A percentile compares a stretch with the other conserved stretches of the same genome.
These are phyloP conservation scores for Julus scanicus DNA, from an alignment of 2,888 invertebrate species.

Conservation along the genomic window DNA sequence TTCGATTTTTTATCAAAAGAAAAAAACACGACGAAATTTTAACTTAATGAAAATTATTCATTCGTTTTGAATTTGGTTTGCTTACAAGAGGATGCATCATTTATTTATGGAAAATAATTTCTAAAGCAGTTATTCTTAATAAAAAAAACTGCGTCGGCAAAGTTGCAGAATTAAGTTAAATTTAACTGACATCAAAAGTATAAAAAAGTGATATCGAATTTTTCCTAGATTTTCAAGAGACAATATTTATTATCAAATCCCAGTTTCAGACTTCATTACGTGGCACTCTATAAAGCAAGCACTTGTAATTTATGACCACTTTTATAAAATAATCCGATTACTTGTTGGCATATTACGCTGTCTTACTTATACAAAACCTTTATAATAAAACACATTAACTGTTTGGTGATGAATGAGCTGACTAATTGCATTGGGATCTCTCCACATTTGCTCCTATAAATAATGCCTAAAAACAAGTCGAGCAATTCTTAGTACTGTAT, in stretches of 20 bases:
- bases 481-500: not conserved
- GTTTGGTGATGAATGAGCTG: not conserved
- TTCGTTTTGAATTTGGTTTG: no score
- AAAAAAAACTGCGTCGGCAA: not conserved
- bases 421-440: not conserved
- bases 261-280: not conserved
- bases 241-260: not conserved
- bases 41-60: no score
- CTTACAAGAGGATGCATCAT: not conserved
- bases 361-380: constrained; percentile 27
- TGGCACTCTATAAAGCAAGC: not conserved
- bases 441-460: not conserved
- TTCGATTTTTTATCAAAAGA: no score
- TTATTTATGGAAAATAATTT: not conserved
- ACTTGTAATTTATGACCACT: constrained; percentile 18
- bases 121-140: not conserved
- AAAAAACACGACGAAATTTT: no score
- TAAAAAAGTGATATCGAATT: not conserved
- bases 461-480: not conserved
- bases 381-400: not conserved
- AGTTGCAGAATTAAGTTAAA: not conserved
- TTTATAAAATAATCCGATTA: constrained; percentile 38
- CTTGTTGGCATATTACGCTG: constrained; percentile 28
- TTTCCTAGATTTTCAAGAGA: not conserved
- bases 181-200: not conserved